Conservation (phyloP, 2,113 vertebrate species). For the Pachycephala philippinensis region DNA sequence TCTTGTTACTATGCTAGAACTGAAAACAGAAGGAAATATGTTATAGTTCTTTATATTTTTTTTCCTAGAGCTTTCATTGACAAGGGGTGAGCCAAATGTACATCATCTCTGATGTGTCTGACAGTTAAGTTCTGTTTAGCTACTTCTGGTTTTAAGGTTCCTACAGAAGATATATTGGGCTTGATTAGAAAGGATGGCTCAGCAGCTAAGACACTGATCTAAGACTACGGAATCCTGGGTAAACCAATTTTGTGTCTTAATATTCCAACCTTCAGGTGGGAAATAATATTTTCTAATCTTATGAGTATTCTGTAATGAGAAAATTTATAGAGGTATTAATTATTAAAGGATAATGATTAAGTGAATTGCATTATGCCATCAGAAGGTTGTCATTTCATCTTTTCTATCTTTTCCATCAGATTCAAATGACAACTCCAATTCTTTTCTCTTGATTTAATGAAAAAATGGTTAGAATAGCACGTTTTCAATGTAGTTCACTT, state of each 20-base stretch:
- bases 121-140: neutral
- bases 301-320: neutral
- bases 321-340: neutral
- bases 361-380: neutral
- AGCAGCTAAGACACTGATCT: neutral
- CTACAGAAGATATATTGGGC: rapidly evolving
- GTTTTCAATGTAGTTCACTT: neutral
- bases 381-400: neutral
- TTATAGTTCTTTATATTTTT: neutral
- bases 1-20: neutral
- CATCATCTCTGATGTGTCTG: neutral
- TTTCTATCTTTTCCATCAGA: neutral
- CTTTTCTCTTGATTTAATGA: neutral
- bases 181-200: neutral
- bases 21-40: neutral
- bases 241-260: neutral
- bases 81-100: rapidly evolving
- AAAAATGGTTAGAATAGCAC: neutral
- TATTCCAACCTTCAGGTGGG: neutral
- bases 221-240: neutral
- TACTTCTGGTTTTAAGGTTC: neutral
- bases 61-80: neutral
- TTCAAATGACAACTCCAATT: neutral
- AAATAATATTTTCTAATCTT: neutral
- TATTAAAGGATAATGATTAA: neutral